Base-by-base conservation (phyloP, 2,888 invertebrate genomes). In the Cheilosia grossa region DNA sequence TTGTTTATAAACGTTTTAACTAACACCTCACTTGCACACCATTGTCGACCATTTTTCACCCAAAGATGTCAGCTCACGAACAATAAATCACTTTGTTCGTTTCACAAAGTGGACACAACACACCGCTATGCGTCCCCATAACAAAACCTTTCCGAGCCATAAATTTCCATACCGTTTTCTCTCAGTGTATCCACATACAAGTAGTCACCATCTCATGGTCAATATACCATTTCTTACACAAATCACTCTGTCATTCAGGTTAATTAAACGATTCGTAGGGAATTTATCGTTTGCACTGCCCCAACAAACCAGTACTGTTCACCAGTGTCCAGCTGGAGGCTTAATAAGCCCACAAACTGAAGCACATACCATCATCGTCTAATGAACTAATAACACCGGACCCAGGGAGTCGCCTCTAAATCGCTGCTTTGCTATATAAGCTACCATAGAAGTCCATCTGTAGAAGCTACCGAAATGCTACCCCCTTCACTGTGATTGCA, bases 311-410 rank as follows among this genome's bases (percentile, higher is more conserved):
- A 17, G 74, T 54, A 66, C 74, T 58, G 74, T 77, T 63, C 56
- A 19, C n/a, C 37, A 66, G 53, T 53, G 40, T 74, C 53, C 58
- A 74, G 74, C 74, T 83, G 69, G 83, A 27, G 73, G 74, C 79
- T 51, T 42, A 42, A 83, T 64, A 59, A 74, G 47, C 58, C 78
- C 73, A 82, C 79, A 79, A 82, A 69, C 61, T 51, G 27, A 64
- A 79, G 49, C 79, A 58, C 79, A 61, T 59, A 61, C 80, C 69
- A 75, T 74, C 74, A 83, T 74, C 83, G 58, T 63, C 79, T 83
- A 83, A 83, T 83, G 79, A 83, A 83, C 83, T 80, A 83, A 80
- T 83, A 83, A 80, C 73, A 83, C 30, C 30, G 64, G 53, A 74
- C 69, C 69, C 63, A 70, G 69, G 83, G 82, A 83, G 79, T 67